Conservation (phyloP, 1,140 invertebrate species). For the Oedothorax gibbosus region DNA sequence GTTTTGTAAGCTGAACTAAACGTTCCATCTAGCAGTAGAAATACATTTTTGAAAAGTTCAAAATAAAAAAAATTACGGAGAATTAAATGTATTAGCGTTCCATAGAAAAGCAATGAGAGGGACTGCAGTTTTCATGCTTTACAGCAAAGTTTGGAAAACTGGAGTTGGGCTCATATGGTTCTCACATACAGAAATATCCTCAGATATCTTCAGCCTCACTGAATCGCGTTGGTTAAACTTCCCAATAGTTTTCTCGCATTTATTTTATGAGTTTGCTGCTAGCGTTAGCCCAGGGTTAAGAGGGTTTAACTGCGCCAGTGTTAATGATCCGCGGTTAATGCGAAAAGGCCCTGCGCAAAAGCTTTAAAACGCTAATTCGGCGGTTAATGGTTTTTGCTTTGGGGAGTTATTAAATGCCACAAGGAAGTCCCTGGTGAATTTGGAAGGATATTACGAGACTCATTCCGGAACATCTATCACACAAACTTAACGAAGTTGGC, state of each 20-base stretch:
- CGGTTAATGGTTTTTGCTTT: conserved; percentile 47
- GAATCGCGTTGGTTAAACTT: conserved; percentile 21
- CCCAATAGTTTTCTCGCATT: conserved; percentile 27
- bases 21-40: no score
- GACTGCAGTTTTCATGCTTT: no score
- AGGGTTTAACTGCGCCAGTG: conserved; percentile 37
- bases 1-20: no score
- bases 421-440: conserved; percentile 6
- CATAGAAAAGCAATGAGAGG: neutral
- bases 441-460: conserved; percentile 25
- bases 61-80: no score
- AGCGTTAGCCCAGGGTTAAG: conserved; percentile 32
- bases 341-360: conserved; percentile 22
- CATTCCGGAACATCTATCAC: neutral
- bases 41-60: no score
- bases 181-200: neutral
- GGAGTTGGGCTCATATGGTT: no score
- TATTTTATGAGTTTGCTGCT: conserved; percentile 37
- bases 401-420: conserved; percentile 16
- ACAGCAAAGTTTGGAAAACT: no score
- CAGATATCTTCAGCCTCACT: neutral
- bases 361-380: conserved; percentile 41
- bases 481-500: no score
- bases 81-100: neutral
- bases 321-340: conserved; percentile 33